Evolutionary conservation across 2,113 vertebrate genomes (phyloP), one percentile per base, ranked within the genome.

Genomic region (Epinephelus fuscoguttatus): DNA sequence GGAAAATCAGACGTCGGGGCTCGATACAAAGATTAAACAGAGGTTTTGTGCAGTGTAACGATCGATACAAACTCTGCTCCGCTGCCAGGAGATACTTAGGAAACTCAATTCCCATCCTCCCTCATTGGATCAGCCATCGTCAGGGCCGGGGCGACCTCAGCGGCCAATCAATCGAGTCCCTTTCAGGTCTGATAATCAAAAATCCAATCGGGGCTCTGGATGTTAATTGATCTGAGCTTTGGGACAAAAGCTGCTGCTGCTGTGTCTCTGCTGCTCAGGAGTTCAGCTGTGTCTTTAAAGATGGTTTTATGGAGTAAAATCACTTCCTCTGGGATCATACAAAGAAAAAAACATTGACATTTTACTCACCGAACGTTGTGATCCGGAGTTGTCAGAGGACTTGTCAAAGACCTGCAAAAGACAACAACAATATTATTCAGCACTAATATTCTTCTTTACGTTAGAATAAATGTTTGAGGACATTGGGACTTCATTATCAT

Each of bases 151-250:
- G 49, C 70, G 53, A 87, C 76, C 84, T 84, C 84, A 68, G 86
- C 83, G 67, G 69, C 88, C 86, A 80, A 92, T 95, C 92, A 87
- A 93, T 93, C 30, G 73, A 83, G 77, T 57, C 90, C 71, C 88
- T 92, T 85, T 87, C 84, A 89, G 81, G 81, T 92, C 91, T 62
- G 84, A 93, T 95, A 78, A 93, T 93, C 88, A 89, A 72, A 91
- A 94, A 93, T 93, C 90, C 88, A 89, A 92, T 91, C 52, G 59
- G 10, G 42, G 84, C 63, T 89, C 83, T 86, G 66, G 88, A 93
- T 89, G 87, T 84, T 88, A 63, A 88, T 92, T 84, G 93, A 91
- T 92, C 76, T 49, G 62, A 53, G 84, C 67, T 52, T 2, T 27
- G 81, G 81, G 79, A 25, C 57, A 8, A 80, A 80, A 85, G 74